Percentiles rank a stretch among this genome's conserved stretches.
Conservation (phyloP, 2,888 invertebrate genomes). For the Acleris sparsana region DNA sequence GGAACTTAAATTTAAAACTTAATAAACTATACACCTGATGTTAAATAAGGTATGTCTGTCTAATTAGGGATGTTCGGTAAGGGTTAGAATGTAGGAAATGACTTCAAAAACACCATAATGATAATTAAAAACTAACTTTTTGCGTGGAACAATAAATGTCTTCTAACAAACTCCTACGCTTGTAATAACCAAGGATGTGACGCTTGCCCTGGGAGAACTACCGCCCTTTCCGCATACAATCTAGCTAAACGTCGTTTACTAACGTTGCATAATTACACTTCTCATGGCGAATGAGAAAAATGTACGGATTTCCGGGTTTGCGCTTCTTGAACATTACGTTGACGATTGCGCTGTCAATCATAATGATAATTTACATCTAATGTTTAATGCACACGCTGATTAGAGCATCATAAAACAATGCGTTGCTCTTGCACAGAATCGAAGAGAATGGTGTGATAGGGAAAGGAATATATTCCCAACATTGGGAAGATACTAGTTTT, state of each 20-base stretch:
- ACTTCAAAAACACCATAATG: neutral
- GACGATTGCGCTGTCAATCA: conserved; percentile 22
- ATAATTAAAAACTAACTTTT: neutral
- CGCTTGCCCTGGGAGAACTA: conserved; percentile 9
- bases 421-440: neutral
- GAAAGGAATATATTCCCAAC: too few species aligned
- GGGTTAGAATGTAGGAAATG: too few species aligned
- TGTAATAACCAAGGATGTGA: conserved; percentile 10
- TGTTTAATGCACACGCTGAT: conserved; percentile 2
- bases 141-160: neutral
- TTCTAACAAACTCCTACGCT: neutral
- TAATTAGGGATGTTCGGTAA: too few species aligned
- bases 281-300: conserved; percentile 17
- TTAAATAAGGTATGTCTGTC: too few species aligned
- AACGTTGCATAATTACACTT: conserved; percentile 20
- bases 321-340: conserved; percentile 16
- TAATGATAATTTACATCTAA: conserved; percentile 2
- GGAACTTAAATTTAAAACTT: too few species aligned
- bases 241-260: conserved; percentile 10
- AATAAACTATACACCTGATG: too few species aligned
- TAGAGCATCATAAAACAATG: neutral
- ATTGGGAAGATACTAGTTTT: too few species aligned
- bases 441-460: neutral
- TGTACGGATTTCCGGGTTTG: conserved; percentile 13
- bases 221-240: conserved; percentile 28